A percentile compares a stretch with the other conserved stretches of the same genome.
Evolutionary conservation across 2,113 vertebrate species (phyloP).

Genomic region (Clarias macrocephalus): DNA sequence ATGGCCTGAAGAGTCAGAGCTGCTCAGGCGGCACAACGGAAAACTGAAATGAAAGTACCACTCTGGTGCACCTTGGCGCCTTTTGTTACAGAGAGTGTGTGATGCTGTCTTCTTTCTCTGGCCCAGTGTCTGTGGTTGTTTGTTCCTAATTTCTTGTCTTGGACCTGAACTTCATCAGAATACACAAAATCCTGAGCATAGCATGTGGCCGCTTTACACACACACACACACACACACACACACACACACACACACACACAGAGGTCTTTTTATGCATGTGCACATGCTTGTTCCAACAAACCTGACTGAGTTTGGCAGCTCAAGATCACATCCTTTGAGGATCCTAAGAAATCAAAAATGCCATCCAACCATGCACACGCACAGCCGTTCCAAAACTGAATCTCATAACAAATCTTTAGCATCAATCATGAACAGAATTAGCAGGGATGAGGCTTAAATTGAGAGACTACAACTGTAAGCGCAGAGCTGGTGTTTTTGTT

Average conservation of each 20-base stretch:
- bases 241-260: too few species aligned
- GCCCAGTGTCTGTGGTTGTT: background rate
- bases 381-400: background rate
- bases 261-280: too few species aligned
- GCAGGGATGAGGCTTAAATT: background rate
- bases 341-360: background rate
- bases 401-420: background rate
- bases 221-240: too few species aligned
- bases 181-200: background rate
- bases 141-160: background rate
- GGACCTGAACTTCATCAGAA: slow-evolving; percentile 4
- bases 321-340: background rate
- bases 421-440: background rate
- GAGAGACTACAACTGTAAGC: background rate
- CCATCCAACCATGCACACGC: background rate
- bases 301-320: background rate
- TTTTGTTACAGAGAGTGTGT: background rate
- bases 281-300: too few species aligned
- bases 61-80: background rate
- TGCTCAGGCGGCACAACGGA: too few species aligned
- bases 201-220: background rate
- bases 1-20: too few species aligned
- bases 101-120: background rate
- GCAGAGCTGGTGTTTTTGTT: background rate
- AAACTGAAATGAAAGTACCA: background rate